Evolutionary conservation across 2,113 vertebrate genomes (phyloP).

Genomic region (Danionella cerebrum): DNA sequence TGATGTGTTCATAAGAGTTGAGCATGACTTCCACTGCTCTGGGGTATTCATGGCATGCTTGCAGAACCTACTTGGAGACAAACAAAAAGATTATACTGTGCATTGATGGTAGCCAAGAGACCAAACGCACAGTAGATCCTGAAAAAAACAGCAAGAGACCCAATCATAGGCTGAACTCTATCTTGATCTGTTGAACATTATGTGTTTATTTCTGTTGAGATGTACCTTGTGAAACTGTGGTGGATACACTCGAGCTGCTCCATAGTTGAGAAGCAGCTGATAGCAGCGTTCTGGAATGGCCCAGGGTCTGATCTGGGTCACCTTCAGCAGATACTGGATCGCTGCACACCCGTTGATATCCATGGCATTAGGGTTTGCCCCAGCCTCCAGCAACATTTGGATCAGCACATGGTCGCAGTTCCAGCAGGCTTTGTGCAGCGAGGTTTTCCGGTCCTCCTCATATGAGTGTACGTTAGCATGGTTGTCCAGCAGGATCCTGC

Average conservation of each 20-base stretch:
- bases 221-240: constrained; percentile 93
- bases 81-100: not conserved
- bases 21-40: constrained; percentile 77
- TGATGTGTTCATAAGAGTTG: constrained; percentile 81
- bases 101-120: too few species aligned
- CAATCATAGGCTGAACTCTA: too few species aligned
- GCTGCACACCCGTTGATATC: constrained; percentile 88
- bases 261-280: constrained; percentile 86
- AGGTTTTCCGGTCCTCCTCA: constrained; percentile 83
- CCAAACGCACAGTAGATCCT: too few species aligned
- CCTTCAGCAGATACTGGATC: constrained; percentile 86
- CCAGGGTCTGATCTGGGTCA: constrained; percentile 72
- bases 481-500: constrained; percentile 79
- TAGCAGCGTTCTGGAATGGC: constrained; percentile 79
- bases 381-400: constrained; percentile 85
- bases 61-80: constrained; percentile 72
- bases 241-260: constrained; percentile 80
- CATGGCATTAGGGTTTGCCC: constrained; percentile 76
- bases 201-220: too few species aligned
- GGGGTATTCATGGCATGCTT: constrained; percentile 75
- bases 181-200: too few species aligned
- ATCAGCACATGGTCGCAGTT: constrained; percentile 86
- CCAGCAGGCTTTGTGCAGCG: constrained; percentile 93
- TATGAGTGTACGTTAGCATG: constrained; percentile 74
- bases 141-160: too few species aligned